Base-by-base conservation (phyloP, 2,888 invertebrate genomes). In the Cylloceria caligata region DNA sequence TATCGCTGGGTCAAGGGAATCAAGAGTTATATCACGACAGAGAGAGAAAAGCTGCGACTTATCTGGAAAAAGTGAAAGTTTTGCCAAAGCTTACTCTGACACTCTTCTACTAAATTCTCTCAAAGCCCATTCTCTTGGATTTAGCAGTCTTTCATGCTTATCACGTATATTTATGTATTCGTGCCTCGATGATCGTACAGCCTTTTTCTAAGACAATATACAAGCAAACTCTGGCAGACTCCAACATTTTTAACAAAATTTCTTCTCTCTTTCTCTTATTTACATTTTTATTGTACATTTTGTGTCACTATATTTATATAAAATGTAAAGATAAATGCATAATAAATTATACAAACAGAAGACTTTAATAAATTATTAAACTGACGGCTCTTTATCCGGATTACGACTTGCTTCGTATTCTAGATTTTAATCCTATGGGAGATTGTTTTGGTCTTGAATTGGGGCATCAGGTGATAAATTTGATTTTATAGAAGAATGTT, bases 11-110 rank as follows among this genome's bases (percentile, higher is more conserved):
- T 49, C 52, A 39, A 52, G 36, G 52, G 49, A 36, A 68, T 68
- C 34, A 36, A 52, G 68, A 36, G 36, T 52, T 5, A 49, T n/a
- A 24, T 52, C 21, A 21, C 9, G 36, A 5, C 3, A 13, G 60
- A 19, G 55, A 42, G 42, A 30, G 42, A 65, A 24, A 3, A 47
- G 64, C 30, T 16, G 72, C 42, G 45, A 72, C 60, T 72, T 72
- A 62, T 62, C 72, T 39, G 45, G 7, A 72, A 27, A 24, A 36
- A 68, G 34, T 49, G 52, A 68, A 55, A 55, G 52, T 52, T 39
- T 21, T n/a, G 52, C 19, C 52, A 3, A 16, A 21, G 36, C 49
- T 52, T 24, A 36, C 24, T n/a, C 24, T 24, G 19, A n/a, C n/a
- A n/a, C 68, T 47, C 34, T 13, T 11, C 24, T 36, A 34, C 19